These are phyloP conservation scores for Oophaga sylvatica DNA, from an alignment of 2,797 vertebrate genomes.

Conservation along the genomic window DNA sequence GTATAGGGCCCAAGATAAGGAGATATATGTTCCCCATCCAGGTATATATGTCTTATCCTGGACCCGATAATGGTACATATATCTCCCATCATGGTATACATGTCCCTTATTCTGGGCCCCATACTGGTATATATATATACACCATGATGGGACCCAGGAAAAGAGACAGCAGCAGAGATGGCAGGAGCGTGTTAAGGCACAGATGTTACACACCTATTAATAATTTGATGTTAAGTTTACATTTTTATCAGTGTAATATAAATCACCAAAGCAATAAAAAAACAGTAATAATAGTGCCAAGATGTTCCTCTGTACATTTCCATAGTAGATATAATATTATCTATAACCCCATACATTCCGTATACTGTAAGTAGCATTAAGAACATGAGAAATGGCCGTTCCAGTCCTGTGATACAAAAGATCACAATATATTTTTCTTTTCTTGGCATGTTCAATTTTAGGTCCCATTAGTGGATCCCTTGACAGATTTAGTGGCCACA, in stretches of 20 bases:
- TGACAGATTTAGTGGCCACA: conserved; percentile 5
- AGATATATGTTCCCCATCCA: too few relatives aligned
- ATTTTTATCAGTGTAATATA: not conserved
- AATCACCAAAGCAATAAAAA: not conserved
- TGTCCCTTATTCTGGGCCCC: too few relatives aligned
- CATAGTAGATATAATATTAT: not conserved
- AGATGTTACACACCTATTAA: too few relatives aligned
- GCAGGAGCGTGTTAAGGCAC: too few relatives aligned
- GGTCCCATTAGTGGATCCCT: conserved; percentile 8
- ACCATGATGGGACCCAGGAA: too few relatives aligned
- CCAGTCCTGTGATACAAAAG: not conserved
- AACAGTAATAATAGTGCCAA: not conserved
- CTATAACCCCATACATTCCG: not conserved
- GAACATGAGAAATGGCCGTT: not conserved
- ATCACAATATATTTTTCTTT: not conserved
- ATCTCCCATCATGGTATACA: too few relatives aligned
- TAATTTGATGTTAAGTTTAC: not conserved
- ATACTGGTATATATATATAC: too few relatives aligned
- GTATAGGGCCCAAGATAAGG: too few relatives aligned
- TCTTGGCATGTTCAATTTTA: not conserved
- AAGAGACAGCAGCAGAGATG: too few relatives aligned
- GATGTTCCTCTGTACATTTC: not conserved
- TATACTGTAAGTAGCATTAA: not conserved
- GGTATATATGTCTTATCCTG: too few relatives aligned
- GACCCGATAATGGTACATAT: too few relatives aligned